These are phyloP conservation scores for Gila robusta DNA, from an alignment of 2,797 vertebrate genomes.

Conservation along the genomic window DNA sequence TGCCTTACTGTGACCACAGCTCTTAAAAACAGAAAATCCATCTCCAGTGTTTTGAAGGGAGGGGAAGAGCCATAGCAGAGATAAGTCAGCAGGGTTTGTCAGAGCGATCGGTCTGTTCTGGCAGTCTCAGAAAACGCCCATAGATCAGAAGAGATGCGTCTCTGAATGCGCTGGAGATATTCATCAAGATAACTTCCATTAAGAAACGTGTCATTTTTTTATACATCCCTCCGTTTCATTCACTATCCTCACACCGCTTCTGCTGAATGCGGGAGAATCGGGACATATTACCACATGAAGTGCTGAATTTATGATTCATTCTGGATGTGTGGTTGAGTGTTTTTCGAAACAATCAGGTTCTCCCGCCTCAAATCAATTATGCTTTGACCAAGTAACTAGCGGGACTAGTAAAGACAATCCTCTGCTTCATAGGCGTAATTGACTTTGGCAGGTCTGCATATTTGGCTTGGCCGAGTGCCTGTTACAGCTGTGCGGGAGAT, in stretches of 20 bases:
- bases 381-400: conserved; percentile 60
- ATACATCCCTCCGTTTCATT: conserved; percentile 14
- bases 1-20: conserved; percentile 60
- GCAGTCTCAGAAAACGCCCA: conserved; percentile 51
- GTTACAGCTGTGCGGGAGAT: conserved; percentile 65
- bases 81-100: conserved; percentile 62
- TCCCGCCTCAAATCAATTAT: conserved; percentile 56
- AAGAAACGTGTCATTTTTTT: conserved; percentile 44
- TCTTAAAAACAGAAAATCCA: conserved; percentile 62
- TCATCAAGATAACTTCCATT: conserved; percentile 57
- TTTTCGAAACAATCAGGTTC: conserved; percentile 51
- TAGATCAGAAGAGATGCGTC: conserved; percentile 60
- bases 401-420: conserved; percentile 57
- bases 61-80: conserved; percentile 54
- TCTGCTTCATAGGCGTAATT: conserved; percentile 59
- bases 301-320: conserved; percentile 43
- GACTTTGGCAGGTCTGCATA: conserved; percentile 61
- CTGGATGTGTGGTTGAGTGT: conserved; percentile 49
- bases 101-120: conserved; percentile 52
- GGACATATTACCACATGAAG: conserved; percentile 22
- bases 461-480: conserved; percentile 60
- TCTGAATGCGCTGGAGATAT: conserved; percentile 42
- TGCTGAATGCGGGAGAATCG: conserved; percentile 35
- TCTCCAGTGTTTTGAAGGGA: conserved; percentile 55
- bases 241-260: conserved; percentile 12